These are phyloP conservation scores for Pasiphila rectangulata DNA, from an alignment of 2,888 invertebrate species.

Conservation along the genomic window DNA sequence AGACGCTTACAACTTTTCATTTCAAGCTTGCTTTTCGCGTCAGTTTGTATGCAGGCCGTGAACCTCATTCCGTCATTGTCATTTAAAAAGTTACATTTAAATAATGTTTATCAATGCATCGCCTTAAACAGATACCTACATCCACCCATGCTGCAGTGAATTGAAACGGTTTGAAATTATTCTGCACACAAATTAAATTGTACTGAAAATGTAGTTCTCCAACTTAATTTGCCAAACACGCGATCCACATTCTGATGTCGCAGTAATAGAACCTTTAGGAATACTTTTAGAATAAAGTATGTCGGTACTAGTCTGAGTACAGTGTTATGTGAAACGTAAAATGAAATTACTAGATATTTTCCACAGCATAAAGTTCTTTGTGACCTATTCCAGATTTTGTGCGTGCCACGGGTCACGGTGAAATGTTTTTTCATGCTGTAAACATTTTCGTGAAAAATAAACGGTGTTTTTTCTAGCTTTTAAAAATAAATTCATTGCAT, in stretches of 20 bases:
- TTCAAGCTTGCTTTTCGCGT: too few relatives aligned
- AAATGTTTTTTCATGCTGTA: conserved; percentile 30
- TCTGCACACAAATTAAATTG: conserved; percentile 2
- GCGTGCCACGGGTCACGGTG: conserved; percentile 33
- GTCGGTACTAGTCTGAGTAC: conserved; percentile 35
- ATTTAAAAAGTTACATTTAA: too few relatives aligned
- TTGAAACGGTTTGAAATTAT: background rate
- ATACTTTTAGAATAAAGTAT: conserved; percentile 41
- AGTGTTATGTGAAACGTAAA: conserved; percentile 45
- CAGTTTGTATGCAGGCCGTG: too few relatives aligned
- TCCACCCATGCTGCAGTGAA: background rate
- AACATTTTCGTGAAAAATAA: conserved; percentile 9
- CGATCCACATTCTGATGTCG: conserved; percentile 36
- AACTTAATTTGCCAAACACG: conserved; percentile 21
- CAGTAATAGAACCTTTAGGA: conserved; percentile 24
- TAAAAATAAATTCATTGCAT: background rate
- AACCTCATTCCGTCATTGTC: too few relatives aligned
- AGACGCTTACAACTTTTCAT: too few relatives aligned
- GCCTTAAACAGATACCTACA: background rate
- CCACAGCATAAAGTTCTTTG: conserved; percentile 42
- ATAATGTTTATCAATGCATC: background rate
- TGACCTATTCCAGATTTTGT: conserved; percentile 39
- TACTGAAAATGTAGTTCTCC: conserved; percentile 1
- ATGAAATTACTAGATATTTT: conserved; percentile 49
- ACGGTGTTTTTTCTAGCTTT: conserved; percentile 1